Base-by-base conservation (phyloP, 2,113 vertebrate species). In the Falco punctatus region DNA sequence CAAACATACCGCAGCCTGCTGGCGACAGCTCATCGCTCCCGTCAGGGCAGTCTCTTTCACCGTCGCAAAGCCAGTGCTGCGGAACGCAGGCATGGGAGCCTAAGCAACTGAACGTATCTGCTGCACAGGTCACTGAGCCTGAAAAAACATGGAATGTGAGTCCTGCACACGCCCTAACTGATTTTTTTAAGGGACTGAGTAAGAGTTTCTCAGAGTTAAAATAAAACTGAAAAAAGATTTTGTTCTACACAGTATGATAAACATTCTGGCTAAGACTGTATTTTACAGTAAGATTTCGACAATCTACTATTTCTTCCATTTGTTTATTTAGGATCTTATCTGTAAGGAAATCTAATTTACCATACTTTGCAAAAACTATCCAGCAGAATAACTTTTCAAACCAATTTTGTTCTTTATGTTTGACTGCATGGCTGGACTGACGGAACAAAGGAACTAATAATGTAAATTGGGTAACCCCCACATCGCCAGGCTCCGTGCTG, bases 1-100 rank as follows among this genome's bases (percentile, higher is more conserved):
- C 65, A 12, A 18, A 65, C 98, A 5, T 98, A 99, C 99, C 99
- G 21, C 99, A 99, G 96, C 99, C 99, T 11, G 99, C 99, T 18
- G 99, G 98, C 11, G 99, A 98, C 10, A 99, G 99, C 67, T 99
- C 99, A 21, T 99, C 99, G 1, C 99, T 99, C 21, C 99, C 99
- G 18, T 99, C 97, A 14, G 99, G 99, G 91, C 99, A 99, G 95
- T 99, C 99, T 28, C 99, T 98, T 88, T 99, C 99, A 5, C 99
- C 99, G 1, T 99, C 99, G 73, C 99, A 99, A 55, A 99, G 99
- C 99, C 99, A 99, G 93, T 98, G 99, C 42, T 96, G 98, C 4
- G 99, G 99, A 66, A 99, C 99, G 26, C 99, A 99, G 59, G 99
- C 99, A 1, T 98, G 99, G 3, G 99, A 99, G 58, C 99, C 98